Percentiles rank a stretch among this genome's conserved stretches.
phyloP scores from a whole-genome alignment of 2,888 invertebrate species.

The Macrostomum cliftonense region DNA sequence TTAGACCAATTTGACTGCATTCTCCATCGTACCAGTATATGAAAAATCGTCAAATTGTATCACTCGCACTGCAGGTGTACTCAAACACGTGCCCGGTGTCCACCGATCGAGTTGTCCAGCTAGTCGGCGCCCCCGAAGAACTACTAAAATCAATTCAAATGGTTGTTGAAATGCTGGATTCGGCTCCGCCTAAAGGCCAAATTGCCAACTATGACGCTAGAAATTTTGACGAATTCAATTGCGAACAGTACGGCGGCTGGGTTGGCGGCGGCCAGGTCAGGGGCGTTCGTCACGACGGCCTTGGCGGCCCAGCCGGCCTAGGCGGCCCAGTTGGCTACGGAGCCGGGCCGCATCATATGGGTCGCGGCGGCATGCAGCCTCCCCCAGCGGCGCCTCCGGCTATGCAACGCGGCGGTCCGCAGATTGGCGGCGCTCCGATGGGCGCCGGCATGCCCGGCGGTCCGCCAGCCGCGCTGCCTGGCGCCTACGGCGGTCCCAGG shows the following conservation, averaged over 20 bases:
- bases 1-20: too few species aligned
- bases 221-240: slow-evolving; percentile 80
- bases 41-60: too few species aligned
- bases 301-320: slow-evolving; percentile 13
- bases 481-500: too few species aligned
- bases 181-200: slow-evolving; percentile 43
- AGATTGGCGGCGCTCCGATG: slow-evolving; percentile 10
- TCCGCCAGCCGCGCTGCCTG: too few species aligned
- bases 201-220: slow-evolving; percentile 65
- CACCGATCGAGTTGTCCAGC: slow-evolving; percentile 83
- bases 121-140: slow-evolving; percentile 55
- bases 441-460: slow-evolving; percentile 6
- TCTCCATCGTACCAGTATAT: too few species aligned
- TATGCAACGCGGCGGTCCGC: slow-evolving; percentile 4
- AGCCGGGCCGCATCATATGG: slow-evolving; percentile 9
- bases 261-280: slow-evolving; percentile 11
- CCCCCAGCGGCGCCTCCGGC: slow-evolving; percentile 6
- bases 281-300: not conserved
- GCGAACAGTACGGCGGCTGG: slow-evolving; percentile 81
- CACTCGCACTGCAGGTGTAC: slow-evolving; percentile 40
- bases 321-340: slow-evolving; percentile 15
- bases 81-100: slow-evolving; percentile 79
- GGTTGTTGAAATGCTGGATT: slow-evolving; percentile 63
- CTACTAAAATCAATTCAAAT: slow-evolving; percentile 52
- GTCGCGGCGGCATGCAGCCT: slow-evolving; percentile 1